Base-by-base conservation (phyloP, 2,113 vertebrate genomes). In the Scomber scombrus region DNA sequence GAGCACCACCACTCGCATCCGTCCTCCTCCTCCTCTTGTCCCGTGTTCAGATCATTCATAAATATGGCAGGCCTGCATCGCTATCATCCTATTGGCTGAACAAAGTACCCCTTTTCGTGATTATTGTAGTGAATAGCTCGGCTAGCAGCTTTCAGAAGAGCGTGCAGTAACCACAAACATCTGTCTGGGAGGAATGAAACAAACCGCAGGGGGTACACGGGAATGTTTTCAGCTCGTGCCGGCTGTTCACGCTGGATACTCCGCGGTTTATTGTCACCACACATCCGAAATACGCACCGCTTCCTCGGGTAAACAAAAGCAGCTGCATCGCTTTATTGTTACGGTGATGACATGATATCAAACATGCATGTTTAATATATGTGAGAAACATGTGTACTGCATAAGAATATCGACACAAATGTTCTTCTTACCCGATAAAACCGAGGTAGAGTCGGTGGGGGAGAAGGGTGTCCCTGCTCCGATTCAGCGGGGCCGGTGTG, bases 391-490 rank as follows among this genome's bases (percentile, higher is more conserved):
- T 46, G 19, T 58, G 23, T 43, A 0, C 2, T 7, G 8, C 2
- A 45, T 3, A 15, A 6, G 4, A 45, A 51, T 19, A 40, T 21
- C 8, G 50, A 65, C 2, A 26, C 19, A n/a, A 40, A 40, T 11
- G 3, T 3, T 52, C 9, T 52, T 29, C 94, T 94, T 94, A 95
- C 94, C 94, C 81, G 85, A 62, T 80, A 3, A 10, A 49, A 73
- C 55, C 72, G 75, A 57, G 65, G 71, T 18, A 3, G 75, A 16
- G 82, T 9, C 31, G 47, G 23, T 16, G 64, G 61, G 21, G 34
- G 75, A 62, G 11, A 71, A 58, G 52, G 75, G 61, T 67, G 55
- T 77, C 87, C 83, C 74, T 65, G 81, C 81, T 85, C 78, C 71
- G 71, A 71, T 57, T 57, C 43, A 68, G 71, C 75, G 63, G 80